Conservation (phyloP, 1,140 invertebrate genomes). For the Plectrocnemia conspersa region DNA sequence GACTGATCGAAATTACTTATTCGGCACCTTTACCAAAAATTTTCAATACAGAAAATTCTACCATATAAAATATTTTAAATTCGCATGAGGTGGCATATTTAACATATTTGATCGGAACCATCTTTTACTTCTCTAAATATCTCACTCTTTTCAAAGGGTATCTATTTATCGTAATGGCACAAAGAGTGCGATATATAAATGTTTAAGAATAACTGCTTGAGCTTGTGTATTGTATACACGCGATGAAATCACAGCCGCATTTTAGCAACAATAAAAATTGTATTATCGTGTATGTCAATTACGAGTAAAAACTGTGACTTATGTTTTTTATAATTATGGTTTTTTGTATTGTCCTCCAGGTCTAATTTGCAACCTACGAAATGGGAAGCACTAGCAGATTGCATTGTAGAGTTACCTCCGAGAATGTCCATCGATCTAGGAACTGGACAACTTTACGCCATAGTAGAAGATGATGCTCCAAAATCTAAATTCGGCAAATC, state of each 20-base stretch:
- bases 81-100: no score
- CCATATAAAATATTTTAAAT: no score
- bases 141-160: no score
- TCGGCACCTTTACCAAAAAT: no score
- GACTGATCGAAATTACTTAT: no score
- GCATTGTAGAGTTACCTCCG: constrained; percentile 48
- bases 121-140: no score
- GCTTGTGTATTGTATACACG: constrained; percentile 29
- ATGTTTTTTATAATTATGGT: constrained; percentile 5
- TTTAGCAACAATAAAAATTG: constrained; percentile 12
- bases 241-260: constrained; percentile 33
- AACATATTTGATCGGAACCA: no score
- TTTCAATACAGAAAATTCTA: no score
- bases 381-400: constrained; percentile 52
- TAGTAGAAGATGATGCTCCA: constrained; percentile 33
- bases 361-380: constrained; percentile 44
- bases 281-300: not conserved
- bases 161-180: no score
- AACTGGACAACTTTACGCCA: constrained; percentile 49
- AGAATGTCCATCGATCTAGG: constrained; percentile 47
- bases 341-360: constrained; percentile 17
- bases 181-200: no score
- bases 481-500: constrained; percentile 12
- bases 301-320: constrained; percentile 3
- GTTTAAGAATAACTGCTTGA: not conserved